phyloP scores from a whole-genome alignment of 2,888 invertebrate genomes.

The Nomada lathburiana region DNA sequence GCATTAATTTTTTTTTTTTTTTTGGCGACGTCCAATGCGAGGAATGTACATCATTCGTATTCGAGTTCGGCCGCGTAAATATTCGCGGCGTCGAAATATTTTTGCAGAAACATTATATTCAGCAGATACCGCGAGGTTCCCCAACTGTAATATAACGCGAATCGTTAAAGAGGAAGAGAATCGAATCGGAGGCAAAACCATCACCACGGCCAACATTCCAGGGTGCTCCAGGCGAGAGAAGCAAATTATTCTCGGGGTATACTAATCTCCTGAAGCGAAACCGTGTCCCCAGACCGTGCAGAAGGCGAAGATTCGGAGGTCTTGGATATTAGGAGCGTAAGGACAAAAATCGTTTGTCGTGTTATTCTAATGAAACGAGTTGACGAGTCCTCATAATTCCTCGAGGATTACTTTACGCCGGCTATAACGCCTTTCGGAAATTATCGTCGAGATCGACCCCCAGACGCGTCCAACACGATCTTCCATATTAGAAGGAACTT shows the following conservation, averaged over 20 bases:
- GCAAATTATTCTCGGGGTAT: conserved; percentile 6
- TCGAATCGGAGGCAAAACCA: not conserved
- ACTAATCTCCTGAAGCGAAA: conserved; percentile 8
- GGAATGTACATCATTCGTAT: too few species aligned
- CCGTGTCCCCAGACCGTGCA: not conserved
- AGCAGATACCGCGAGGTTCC: not conserved
- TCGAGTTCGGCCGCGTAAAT: too few species aligned
- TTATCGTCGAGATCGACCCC: conserved; percentile 11
- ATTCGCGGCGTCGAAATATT: not conserved
- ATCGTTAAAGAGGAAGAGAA: not conserved
- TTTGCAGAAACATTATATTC: not conserved
- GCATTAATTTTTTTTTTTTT: too few species aligned
- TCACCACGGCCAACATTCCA: not conserved
- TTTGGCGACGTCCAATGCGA: too few species aligned
- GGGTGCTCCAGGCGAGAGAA: not conserved
- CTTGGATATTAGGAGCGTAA: not conserved
- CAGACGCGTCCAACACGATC: conserved; percentile 1
- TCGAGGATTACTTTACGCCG: conserved; percentile 1
- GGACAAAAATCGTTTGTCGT: not conserved
- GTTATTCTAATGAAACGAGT: conserved; percentile 1
- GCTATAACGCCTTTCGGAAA: conserved; percentile 19
- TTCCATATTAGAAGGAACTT: not conserved
- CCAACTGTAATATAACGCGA: not conserved
- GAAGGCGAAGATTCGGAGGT: not conserved
- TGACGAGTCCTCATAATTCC: conserved; percentile 3